phyloP scores from a whole-genome alignment of 1,140 invertebrate species.

The Lutraria rhynchaena region DNA sequence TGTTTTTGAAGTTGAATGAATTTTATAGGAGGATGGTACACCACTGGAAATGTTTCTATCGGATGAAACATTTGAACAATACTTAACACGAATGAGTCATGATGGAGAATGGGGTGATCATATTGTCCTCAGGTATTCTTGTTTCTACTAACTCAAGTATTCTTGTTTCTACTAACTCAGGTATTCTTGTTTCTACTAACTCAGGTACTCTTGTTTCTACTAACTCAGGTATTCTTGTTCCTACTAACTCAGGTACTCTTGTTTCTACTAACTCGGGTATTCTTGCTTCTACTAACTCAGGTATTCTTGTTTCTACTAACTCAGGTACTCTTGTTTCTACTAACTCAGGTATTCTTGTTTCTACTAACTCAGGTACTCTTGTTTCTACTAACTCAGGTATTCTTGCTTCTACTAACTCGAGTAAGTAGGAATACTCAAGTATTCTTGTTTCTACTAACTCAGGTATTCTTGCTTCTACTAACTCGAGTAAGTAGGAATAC shows the following conservation, averaged over 20 bases:
- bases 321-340: no score
- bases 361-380: no score
- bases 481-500: no score
- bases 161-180: neutral
- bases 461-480: no score
- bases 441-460: no score
- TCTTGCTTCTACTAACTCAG: neutral
- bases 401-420: no score
- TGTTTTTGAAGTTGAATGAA: no score
- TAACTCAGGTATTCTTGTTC: neutral
- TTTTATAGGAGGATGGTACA: constrained; percentile 36
- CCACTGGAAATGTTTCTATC: constrained; percentile 21
- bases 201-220: neutral
- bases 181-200: neutral
- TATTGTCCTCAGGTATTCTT: constrained; percentile 36
- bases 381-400: no score
- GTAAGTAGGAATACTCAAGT: no score
- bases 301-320: neutral
- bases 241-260: neutral
- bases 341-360: no score
- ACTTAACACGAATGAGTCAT: constrained; percentile 36
- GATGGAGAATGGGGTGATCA: constrained; percentile 59
- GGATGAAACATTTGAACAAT: constrained; percentile 35
- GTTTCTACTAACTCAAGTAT: no score
- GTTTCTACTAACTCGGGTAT: neutral